Evolutionary conservation across 2,797 vertebrate genomes (phyloP).

Genomic region (Urocyon cinereoargenteus): DNA sequence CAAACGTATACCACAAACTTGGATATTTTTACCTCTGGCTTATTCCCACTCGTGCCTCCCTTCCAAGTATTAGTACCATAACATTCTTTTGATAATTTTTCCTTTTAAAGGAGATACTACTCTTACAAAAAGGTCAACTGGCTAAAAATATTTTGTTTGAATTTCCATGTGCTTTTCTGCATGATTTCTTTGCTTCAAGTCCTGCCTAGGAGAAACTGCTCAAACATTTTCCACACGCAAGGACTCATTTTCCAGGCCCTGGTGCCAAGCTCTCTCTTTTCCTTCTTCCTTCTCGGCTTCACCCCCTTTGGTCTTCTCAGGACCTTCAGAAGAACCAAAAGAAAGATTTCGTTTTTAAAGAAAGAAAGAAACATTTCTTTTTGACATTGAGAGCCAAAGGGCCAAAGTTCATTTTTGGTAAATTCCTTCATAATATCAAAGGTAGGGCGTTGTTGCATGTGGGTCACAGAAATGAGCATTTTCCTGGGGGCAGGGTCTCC

Average conservation of each 20-base stretch:
- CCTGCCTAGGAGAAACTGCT: conserved; percentile 60
- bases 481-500: not conserved
- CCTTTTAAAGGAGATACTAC: conserved; percentile 76
- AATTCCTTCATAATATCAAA: not conserved
- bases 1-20: not conserved
- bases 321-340: conserved; percentile 31
- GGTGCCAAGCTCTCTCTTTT: conserved; percentile 53
- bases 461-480: not conserved
- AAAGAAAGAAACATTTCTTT: conserved; percentile 20
- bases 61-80: conserved; percentile 41
- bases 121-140: conserved; percentile 70
- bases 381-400: conserved; percentile 8
- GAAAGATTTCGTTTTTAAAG: conserved; percentile 44
- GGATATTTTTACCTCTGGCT: not conserved
- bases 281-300: not conserved
- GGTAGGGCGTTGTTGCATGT: fast-evolving
- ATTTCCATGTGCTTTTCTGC: conserved; percentile 72
- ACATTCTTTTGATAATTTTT: conserved; percentile 69
- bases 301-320: conserved; percentile 17
- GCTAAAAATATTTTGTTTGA: conserved; percentile 73
- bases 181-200: conserved; percentile 47
- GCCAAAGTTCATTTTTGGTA: not conserved
- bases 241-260: conserved; percentile 46
- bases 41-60: not conserved
- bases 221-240: conserved; percentile 66